Conservation (phyloP, 2,797 vertebrate species). For the Leptoclinus maculatus region DNA sequence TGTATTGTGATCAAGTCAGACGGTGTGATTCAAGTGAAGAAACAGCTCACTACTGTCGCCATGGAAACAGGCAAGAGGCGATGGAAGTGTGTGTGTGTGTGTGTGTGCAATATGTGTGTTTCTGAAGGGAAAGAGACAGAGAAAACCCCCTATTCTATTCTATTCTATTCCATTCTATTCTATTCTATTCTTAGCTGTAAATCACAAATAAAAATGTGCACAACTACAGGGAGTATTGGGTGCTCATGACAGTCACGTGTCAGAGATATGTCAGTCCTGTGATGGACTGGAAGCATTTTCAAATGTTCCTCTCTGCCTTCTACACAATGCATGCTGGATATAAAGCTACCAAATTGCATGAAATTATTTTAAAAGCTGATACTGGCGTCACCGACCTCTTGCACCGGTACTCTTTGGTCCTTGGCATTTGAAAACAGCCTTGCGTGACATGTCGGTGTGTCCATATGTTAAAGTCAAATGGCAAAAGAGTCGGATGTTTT, state of each 20-base stretch:
- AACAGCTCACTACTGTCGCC: constrained; percentile 69
- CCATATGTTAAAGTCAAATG: neutral
- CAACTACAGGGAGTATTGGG: neutral
- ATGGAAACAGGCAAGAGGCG: constrained; percentile 73
- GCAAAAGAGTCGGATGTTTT: no score
- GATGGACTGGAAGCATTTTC: neutral
- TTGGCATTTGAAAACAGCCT: constrained; percentile 4
- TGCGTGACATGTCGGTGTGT: neutral
- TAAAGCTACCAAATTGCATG: neutral
- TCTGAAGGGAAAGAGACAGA: constrained; percentile 1
- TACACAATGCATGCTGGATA: neutral
- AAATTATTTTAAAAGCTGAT: neutral
- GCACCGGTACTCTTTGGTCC: neutral
- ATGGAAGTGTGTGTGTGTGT: constrained; percentile 40
- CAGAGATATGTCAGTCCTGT: neutral
- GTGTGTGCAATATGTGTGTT: constrained; percentile 13
- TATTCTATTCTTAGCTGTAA: neutral
- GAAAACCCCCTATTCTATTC: constrained; percentile 13
- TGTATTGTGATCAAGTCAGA: constrained; percentile 60
- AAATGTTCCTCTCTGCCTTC: neutral
- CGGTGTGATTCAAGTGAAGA: constrained; percentile 59
- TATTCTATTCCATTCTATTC: constrained; percentile 15
- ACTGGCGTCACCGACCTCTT: neutral
- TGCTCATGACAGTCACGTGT: neutral
- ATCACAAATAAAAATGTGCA: neutral